Evolutionary conservation across 2,888 invertebrate genomes (phyloP), one percentile per base, ranked within the genome.

Genomic region (Tachina fera): DNA sequence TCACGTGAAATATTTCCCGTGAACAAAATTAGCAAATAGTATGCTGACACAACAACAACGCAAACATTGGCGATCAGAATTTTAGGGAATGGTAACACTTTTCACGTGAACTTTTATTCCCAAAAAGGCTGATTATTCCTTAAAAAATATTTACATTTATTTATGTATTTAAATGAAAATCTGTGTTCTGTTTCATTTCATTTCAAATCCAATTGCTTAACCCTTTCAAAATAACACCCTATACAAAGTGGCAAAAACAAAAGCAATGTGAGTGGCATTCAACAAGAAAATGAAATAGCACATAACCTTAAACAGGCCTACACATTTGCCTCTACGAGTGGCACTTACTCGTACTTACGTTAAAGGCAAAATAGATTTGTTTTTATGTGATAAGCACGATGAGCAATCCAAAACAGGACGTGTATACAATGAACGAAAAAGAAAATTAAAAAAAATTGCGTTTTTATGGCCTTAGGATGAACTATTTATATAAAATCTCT

Each of bases 301-400:
- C 8, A 56, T n/a, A 60, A 60, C n/a, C 19, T 76, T 39, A 53
- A 71, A 39, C 9, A 63, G 56, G 71, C 71, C 79, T 71, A 79
- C 79, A 79, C 79, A 56, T 63, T 47, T 22, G n/a, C 13, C 60
- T 61, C 65, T 14, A 67, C 67, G 67, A 72, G 39, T 79, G 68
- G 77, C 68, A 74, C 22, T 41, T 43, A 6, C 31, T 6, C 0
- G 0, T 0, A 6, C 2, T 5, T 31, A 61, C 39, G 14, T 51
- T 14, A 49, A 63, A 58, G 31, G 56, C 22, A 47, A 49, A 61
- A 39, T 10, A 61, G 61, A 70, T 41, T 60, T 58, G 67, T 68
- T 68, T 60, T 49, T 22, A 58, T 51, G 5, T 53, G 78, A 78
- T 78, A 78, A 78, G 19, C 41, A 43, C 16, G 13, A 51, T 22